Evolutionary conservation across 2,888 invertebrate genomes (phyloP), one percentile per base, ranked within the genome.

Genomic region (Zygaena filipendulae): DNA sequence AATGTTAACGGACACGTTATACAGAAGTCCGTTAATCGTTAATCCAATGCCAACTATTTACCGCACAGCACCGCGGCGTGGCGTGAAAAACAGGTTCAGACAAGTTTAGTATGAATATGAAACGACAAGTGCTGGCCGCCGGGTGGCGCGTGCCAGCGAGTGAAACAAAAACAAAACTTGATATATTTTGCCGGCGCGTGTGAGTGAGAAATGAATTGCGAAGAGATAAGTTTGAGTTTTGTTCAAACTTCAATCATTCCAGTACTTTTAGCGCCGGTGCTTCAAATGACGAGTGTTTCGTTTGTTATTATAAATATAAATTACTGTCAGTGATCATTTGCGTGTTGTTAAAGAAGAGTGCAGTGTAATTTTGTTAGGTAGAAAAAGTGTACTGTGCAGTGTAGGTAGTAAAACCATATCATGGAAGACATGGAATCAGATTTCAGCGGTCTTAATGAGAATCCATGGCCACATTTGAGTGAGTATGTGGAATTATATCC

Each of bases 401-500:
- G 32, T 16, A 30, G 29, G 29, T 32, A 36, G 22, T 36, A 36
- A 33, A 36, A 33, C 36, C 36, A 30, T 36, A 36, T 32, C 32
- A 34, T 33, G 36, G 36, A 36, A 36, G 36, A 36, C 32, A 36
- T 33, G 29, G 29, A 36, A 30, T 28, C 32, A 25, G 28, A 32
- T 32, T 32, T 29, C 31, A 31, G 31, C 26, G 29, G 29, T 32
- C 23, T 32, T 30, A 29, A 34, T 28, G 30, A 25, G 27, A 33
- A 35, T 35, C 35, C 30, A 26, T 23, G 30, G 33, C 38, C 38
- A 33, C 34, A 35, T 35, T 35, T 35, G 33, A 38, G 26, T 33
- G 35, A 35, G 22, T 39, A 35, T 35, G 31, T 39, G 29, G 23
- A 39, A 32, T 40, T 41, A 35, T 36, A 36, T 40, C 38, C 33